Base-by-base conservation (phyloP, 1,140 invertebrate species). In the Portunus trituberculatus region DNA sequence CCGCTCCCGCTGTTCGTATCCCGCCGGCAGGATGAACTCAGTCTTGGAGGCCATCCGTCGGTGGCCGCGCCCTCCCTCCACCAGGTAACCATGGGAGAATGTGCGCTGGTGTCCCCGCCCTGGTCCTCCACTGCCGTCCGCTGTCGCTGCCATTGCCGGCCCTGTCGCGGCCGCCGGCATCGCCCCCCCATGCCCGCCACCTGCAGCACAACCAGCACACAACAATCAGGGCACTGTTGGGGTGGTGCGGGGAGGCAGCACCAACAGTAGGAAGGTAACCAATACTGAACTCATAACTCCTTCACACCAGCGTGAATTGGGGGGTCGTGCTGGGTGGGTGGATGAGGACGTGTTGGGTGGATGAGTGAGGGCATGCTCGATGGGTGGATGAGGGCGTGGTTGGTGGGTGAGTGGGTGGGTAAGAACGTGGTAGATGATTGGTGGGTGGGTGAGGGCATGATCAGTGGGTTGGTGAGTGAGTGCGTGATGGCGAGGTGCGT, bases 71-170 rank as follows among this genome's bases (percentile, higher is more conserved):
- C 94, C 97, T 96, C 93, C 96, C 95, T 32, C 97, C 97, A 39
- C 97, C 92, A 98, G 98, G 97, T 98, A 98, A 6, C 98, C 98
- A 96, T 99, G 98, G 6, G 98, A 98, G 96, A 98, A 98, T 7
- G 98, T 98, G 83, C 98, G 97, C 96, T 98, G 98, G 96, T 99
- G 98, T 7, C 98, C 98, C 7, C 98, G 97, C 8, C 46, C 95
- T 8, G 29, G 20, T 0, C 91, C 92, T 2, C 4, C 90, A 1
- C 76, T 91, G 2, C 32, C 59, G 0, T 25, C 39, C 16, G 52
- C 32, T n/a, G 28, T 48, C 83, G 10, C 52, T 46, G 4, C 67
- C 87, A 25, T 52, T 28, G n/a, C 59, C 16, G 83, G 46, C 28
- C 14, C 48, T 32, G 10, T 32, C 46, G 4, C 32, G 39, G 28